Percentiles rank a stretch among this genome's conserved stretches.
These are phyloP conservation scores for Xestia xanthographa DNA, from an alignment of 2,888 invertebrate genomes.

Conservation along the genomic window DNA sequence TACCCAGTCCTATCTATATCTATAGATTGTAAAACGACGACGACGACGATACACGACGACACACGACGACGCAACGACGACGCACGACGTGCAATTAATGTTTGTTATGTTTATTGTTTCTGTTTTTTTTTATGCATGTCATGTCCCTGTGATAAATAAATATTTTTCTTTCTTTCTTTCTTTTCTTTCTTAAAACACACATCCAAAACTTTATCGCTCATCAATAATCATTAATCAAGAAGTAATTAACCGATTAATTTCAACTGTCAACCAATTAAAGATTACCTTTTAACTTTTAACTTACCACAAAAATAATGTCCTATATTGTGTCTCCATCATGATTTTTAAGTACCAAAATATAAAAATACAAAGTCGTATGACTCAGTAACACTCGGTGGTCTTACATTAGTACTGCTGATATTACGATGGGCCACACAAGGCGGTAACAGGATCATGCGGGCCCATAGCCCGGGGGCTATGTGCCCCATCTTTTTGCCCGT, in stretches of 20 bases:
- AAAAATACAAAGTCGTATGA: conserved; percentile 1
- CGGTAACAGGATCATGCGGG: conserved; percentile 62
- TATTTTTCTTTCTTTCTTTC: no score
- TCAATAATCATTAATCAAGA: neutral
- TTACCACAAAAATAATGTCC: neutral
- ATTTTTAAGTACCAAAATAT: neutral
- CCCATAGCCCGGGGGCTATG: conserved; percentile 13
- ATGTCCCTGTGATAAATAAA: no score
- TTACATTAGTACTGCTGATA: conserved; percentile 3
- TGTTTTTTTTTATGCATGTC: no score
- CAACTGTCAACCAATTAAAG: neutral
- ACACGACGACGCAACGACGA: no score
- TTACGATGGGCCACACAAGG: conserved; percentile 58
- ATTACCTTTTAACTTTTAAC: neutral
- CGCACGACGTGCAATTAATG: no score
- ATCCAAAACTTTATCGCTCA: neutral
- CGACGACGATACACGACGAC: no score
- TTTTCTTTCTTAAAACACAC: no score
- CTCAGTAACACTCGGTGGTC: conserved; percentile 38
- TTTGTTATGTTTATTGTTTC: no score
- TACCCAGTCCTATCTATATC: no score
- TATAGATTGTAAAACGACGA: neutral
- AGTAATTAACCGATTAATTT: neutral
- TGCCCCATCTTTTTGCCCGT: conserved; percentile 8
- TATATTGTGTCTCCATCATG: neutral